A percentile compares a stretch with the other conserved stretches of the same genome.
phyloP scores from a whole-genome alignment of 2,797 vertebrate genomes.

The Myotis myotis region DNA sequence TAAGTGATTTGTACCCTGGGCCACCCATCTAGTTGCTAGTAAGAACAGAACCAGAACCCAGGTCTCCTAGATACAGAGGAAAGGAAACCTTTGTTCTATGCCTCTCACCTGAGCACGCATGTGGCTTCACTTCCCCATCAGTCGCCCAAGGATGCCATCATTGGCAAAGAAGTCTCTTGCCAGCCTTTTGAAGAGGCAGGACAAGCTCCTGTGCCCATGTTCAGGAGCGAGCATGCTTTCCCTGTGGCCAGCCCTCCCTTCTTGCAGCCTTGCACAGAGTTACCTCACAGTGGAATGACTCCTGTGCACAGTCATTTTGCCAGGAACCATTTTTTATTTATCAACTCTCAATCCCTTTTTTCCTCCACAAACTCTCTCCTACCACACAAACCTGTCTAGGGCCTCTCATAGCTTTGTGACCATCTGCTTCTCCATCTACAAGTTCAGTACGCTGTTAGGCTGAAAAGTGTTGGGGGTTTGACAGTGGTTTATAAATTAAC shows the following conservation, averaged over 20 bases:
- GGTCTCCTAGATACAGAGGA: neutral
- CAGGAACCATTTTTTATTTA: neutral
- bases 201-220: neutral
- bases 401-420: neutral
- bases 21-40: slow-evolving; percentile 7
- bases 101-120: neutral
- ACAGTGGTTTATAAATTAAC: slow-evolving; percentile 55
- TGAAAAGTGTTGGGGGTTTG: slow-evolving; percentile 1
- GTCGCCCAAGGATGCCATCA: neutral
- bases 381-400: neutral
- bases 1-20: neutral
- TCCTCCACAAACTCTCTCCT: neutral
- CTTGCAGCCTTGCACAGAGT: neutral
- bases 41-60: neutral
- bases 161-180: neutral
- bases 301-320: neutral
- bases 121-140: neutral
- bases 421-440: neutral
- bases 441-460: neutral
- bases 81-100: neutral
- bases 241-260: neutral
- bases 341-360: neutral
- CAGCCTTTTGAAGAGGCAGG: neutral
- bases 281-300: no score
- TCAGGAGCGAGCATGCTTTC: neutral